phyloP scores from a whole-genome alignment of 1,140 invertebrate species.

The Drosophila quadrilineata region DNA sequence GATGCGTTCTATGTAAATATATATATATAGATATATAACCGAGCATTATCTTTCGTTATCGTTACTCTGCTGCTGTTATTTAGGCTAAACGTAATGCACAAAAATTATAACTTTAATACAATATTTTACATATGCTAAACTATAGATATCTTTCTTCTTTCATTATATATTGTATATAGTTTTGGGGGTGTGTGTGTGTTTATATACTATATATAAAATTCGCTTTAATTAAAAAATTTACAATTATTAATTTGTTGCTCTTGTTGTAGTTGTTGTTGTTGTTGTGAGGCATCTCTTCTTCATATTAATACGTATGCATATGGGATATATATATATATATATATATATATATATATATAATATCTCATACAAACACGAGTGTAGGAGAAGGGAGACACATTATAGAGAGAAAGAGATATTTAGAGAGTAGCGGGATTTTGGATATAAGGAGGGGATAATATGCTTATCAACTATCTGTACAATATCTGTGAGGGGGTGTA shows the following conservation, averaged over 20 bases:
- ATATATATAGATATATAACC: no score
- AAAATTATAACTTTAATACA: conserved; percentile 69
- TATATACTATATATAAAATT: conserved; percentile 36
- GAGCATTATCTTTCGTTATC: conserved; percentile 60
- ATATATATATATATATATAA: conserved; percentile 36
- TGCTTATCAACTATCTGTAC: conserved; percentile 67
- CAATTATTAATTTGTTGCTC: conserved; percentile 21
- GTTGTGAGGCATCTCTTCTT: conserved; percentile 15
- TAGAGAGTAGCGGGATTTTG: background rate
- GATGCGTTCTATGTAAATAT: conserved; percentile 30
- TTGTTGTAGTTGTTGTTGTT: conserved; percentile 14
- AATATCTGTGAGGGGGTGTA: conserved; percentile 21
- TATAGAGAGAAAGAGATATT: background rate
- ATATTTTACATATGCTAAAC: conserved; percentile 60
- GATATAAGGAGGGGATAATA: background rate
- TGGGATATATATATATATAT: conserved; percentile 22
- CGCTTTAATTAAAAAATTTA: conserved; percentile 41
- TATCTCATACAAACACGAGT: conserved; percentile 40
- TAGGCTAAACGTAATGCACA: conserved; percentile 32
- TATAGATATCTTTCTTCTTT: conserved; percentile 15
- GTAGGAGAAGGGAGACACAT: conserved; percentile 11
- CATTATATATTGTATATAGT: background rate
- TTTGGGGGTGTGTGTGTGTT: conserved; percentile 10
- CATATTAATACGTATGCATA: conserved; percentile 12
- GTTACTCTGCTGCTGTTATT: conserved; percentile 27